These are phyloP conservation scores for Phortica variegata DNA, from an alignment of 1,140 invertebrate species.

Conservation along the genomic window DNA sequence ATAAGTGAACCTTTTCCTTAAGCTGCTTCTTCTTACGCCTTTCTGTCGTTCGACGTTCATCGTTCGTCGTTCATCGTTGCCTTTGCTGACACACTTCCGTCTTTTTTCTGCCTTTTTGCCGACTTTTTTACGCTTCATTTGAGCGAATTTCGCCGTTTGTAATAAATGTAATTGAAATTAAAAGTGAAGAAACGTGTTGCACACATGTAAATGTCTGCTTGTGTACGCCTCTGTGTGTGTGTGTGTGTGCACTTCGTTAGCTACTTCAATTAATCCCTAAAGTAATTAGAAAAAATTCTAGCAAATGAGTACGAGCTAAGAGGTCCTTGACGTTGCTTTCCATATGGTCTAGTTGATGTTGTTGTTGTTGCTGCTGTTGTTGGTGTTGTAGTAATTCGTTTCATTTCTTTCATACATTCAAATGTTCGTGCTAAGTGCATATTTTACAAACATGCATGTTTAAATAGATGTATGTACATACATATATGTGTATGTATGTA, in stretches of 20 bases:
- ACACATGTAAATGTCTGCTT: conserved; percentile 14
- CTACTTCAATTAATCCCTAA: conserved; percentile 50
- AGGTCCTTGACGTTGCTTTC: neutral
- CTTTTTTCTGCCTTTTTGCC: neutral
- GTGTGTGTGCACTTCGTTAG: conserved; percentile 40
- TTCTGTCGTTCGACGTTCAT: conserved; percentile 5
- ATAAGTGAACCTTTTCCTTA: conserved; percentile 52
- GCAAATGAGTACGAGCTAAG: conserved; percentile 40
- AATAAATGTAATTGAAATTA: conserved; percentile 56
- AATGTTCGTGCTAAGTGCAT: conserved; percentile 49
- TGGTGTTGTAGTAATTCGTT: no score
- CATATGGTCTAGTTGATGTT: neutral
- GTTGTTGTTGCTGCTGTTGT: no score
- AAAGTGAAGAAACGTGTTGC: conserved; percentile 55
- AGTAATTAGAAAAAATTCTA: conserved; percentile 51
- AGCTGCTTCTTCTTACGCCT: conserved; percentile 23
- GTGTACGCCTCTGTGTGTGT: conserved; percentile 10
- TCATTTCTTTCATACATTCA: conserved; percentile 1
- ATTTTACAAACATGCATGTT: conserved; percentile 31
- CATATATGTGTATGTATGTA: neutral
- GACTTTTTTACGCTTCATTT: conserved; percentile 32
- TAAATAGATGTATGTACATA: no score
- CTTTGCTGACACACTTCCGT: no score
- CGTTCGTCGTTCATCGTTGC: conserved; percentile 17
- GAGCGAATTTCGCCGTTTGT: conserved; percentile 41